Evolutionary conservation across 2,888 invertebrate genomes (phyloP), one percentile per base, ranked within the genome.

Genomic region (Eudasyphora cyanicolor): DNA sequence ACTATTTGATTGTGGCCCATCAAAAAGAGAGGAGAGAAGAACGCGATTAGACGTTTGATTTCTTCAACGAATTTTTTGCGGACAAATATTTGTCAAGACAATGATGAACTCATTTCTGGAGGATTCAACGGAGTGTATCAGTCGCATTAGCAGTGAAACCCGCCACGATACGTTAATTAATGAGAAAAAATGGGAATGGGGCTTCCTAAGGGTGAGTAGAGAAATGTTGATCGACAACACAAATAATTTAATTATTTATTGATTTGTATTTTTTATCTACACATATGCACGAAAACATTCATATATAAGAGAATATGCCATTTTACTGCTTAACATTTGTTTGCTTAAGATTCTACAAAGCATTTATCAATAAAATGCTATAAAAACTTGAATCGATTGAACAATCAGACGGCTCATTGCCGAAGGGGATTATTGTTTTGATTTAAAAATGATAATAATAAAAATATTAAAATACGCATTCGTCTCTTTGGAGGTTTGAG

Each of bases 121-220:
- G 70, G 85, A 85, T 21, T 84, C 86, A 21, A 82, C 86, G 17
- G 82, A 85, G 76, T 62, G 32, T 54, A 82, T 71, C 19, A 79
- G 69, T 21, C 77, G 80, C 27, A 51, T 76, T 27, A 81, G 81
- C 32, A 81, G 82, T 29, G 84, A 82, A 54, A 82, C 49, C n/a
- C 78, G 74, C 29, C 73, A 84, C n/a, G 78, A 79, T 21, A 81
- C 74, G 24, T 70, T 89, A 54, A 87, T 89, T 38, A 89, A 90
- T 80, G 91, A 92, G 78, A 89, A 90, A 80, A 91, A 92, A 87
- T 92, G 92, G 92, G 92, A 92, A 86, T 91, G 92, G 91, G 89
- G 90, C 1, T 92, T 91, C 80, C 86, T 92, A 17, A 89, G 92
- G 89, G 86, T 86, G 79, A 84, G 82, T 82, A 78, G 4, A 49